A percentile compares a stretch with the other conserved stretches of the same genome.
These are phyloP conservation scores for Dicerorhinus sumatrensis DNA, from an alignment of 2,113 vertebrate species.

Conservation along the genomic window DNA sequence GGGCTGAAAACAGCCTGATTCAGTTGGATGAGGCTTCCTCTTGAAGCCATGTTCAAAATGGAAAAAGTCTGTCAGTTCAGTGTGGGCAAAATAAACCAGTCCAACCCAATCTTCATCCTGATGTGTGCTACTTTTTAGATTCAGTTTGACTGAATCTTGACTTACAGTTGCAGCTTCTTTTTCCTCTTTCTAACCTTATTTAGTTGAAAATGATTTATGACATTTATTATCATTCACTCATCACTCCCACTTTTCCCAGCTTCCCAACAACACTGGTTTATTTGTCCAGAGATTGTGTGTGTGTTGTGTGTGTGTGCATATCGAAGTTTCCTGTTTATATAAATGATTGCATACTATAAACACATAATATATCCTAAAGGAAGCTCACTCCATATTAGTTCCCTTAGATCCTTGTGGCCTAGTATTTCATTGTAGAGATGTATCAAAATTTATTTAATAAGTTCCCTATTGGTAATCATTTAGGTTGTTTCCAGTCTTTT, in stretches of 20 bases:
- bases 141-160: not conserved
- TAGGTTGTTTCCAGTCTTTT: not conserved
- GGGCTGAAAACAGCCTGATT: not conserved
- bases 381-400: not conserved
- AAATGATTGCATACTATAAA: not conserved
- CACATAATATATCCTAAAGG: not conserved
- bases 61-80: not conserved
- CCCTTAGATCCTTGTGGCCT: not conserved
- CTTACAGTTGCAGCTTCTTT: not conserved
- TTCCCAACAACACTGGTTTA: not conserved
- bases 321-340: not conserved
- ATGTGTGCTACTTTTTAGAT: not conserved
- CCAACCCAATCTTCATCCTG: not conserved
- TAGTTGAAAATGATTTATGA: not conserved
- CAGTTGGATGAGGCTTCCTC: not conserved
- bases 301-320: too few species aligned
- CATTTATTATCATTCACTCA: not conserved
- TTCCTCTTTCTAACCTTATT: not conserved
- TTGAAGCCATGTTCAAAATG: not conserved
- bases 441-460: not conserved
- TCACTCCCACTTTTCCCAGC: not conserved
- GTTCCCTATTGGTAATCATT: not conserved
- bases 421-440: not conserved
- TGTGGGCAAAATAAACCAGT: not conserved
- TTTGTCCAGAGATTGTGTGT: not conserved